These are phyloP conservation scores for Uloborus plumipes DNA, from an alignment of 2,888 invertebrate genomes.

Conservation along the genomic window DNA sequence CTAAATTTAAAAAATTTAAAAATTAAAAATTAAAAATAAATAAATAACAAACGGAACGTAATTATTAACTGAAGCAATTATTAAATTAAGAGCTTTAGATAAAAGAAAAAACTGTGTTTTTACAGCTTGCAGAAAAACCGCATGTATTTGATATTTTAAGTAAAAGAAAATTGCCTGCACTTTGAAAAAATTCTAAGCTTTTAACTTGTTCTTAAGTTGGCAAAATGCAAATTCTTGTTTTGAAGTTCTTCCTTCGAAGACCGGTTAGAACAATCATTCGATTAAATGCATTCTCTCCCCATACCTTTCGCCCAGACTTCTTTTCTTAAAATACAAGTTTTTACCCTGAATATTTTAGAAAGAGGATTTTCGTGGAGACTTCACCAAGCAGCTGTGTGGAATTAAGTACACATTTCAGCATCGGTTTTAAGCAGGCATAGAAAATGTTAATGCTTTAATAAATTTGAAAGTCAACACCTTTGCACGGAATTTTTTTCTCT, in stretches of 20 bases:
- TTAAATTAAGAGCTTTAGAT: too few species aligned
- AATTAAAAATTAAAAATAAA: too few species aligned
- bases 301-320: too few species aligned
- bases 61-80: too few species aligned
- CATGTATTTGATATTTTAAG: too few species aligned
- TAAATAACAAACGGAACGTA: too few species aligned
- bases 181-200: too few species aligned
- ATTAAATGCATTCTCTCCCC: constrained; percentile 49
- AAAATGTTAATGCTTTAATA: constrained; percentile 64
- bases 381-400: constrained; percentile 47
- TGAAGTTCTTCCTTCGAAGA: constrained; percentile 30
- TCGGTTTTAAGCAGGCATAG: constrained; percentile 59
- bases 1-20: too few species aligned
- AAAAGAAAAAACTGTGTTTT: too few species aligned
- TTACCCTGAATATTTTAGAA: constrained; percentile 55
- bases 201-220: neutral
- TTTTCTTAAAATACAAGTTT: constrained; percentile 38
- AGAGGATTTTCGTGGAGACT: constrained; percentile 37
- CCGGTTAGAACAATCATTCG: constrained; percentile 57
- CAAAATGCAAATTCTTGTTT: constrained; percentile 15
- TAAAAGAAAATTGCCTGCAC: too few species aligned
- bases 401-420: constrained; percentile 64
- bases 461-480: constrained; percentile 65
- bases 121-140: too few species aligned
- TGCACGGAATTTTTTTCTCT: constrained; percentile 27